Evolutionary conservation across 2,888 invertebrate species (phyloP).

Genomic region (Heteromurus nitidus): DNA sequence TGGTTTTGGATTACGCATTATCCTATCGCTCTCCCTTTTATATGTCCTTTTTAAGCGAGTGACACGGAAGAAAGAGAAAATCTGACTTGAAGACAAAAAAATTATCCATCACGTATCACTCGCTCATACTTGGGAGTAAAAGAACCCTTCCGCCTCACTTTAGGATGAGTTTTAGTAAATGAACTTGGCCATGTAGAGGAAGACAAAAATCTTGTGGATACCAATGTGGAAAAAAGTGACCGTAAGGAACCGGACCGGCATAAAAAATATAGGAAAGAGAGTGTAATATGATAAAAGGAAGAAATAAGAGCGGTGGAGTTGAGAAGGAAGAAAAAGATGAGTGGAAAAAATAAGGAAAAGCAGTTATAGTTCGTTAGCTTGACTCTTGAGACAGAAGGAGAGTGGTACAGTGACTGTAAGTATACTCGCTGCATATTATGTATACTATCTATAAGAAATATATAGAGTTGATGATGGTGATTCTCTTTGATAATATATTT

Average conservation of each 20-base stretch:
- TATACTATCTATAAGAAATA: too few species aligned
- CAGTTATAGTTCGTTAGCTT: slow-evolving; percentile 32
- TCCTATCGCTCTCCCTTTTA: slow-evolving; percentile 1
- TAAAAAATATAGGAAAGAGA: not conserved
- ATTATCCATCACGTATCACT: not conserved
- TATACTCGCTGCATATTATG: too few species aligned
- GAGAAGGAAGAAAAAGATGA: not conserved
- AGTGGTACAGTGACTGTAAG: slow-evolving; percentile 19
- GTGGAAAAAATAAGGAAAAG: not conserved
- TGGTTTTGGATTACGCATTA: not conserved
- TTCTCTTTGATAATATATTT: not conserved
- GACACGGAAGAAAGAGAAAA: slow-evolving; percentile 1
- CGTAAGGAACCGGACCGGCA: slow-evolving; percentile 29
- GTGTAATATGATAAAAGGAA: slow-evolving; percentile 13
- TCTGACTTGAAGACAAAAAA: not conserved
- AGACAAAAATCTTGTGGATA: slow-evolving; percentile 3
- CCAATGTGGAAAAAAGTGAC: slow-evolving; percentile 25
- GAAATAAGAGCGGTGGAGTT: not conserved
- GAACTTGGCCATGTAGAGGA: too few species aligned
- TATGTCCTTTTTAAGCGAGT: not conserved
- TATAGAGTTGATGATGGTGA: slow-evolving; percentile 19
- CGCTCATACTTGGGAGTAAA: not conserved
- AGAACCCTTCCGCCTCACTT: not conserved
- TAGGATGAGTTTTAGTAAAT: slow-evolving; percentile 4
- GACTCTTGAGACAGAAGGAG: slow-evolving; percentile 19